Percentiles rank a stretch among this genome's conserved stretches.
Evolutionary conservation across 2,113 vertebrate genomes (phyloP).

Genomic region (Dinomys branickii): DNA sequence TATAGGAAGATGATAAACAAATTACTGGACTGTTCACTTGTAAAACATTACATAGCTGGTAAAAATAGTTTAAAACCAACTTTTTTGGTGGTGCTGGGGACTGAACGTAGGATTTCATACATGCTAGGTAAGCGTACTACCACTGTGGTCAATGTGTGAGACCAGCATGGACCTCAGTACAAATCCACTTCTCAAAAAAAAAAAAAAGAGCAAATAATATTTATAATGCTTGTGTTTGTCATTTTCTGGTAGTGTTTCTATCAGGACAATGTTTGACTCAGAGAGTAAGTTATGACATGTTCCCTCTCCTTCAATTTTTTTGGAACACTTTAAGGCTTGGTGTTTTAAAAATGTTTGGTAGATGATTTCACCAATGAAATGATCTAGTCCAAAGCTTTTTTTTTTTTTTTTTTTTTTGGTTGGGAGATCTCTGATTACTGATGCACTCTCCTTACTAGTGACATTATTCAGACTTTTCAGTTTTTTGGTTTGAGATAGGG

Average conservation of each 20-base stretch:
- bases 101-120: neutral
- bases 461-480: neutral
- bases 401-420: neutral
- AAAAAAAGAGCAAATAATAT: neutral
- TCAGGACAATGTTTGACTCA: neutral
- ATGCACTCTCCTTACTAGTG: neutral
- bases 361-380: neutral
- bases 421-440: neutral
- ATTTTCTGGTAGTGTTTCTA: neutral
- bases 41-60: neutral
- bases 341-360: neutral
- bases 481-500: neutral
- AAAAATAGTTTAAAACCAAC: neutral
- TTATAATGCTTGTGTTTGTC: neutral
- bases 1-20: neutral
- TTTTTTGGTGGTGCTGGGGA: neutral
- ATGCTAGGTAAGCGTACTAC: neutral
- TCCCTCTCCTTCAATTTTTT: neutral
- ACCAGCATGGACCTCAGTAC: neutral
- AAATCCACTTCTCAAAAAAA: neutral
- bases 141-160: neutral
- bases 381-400: neutral
- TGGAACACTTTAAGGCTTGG: neutral
- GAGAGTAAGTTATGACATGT: neutral
- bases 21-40: neutral